These are phyloP conservation scores for Ammospiza maritima DNA, from an alignment of 2,797 vertebrate species.

Conservation along the genomic window DNA sequence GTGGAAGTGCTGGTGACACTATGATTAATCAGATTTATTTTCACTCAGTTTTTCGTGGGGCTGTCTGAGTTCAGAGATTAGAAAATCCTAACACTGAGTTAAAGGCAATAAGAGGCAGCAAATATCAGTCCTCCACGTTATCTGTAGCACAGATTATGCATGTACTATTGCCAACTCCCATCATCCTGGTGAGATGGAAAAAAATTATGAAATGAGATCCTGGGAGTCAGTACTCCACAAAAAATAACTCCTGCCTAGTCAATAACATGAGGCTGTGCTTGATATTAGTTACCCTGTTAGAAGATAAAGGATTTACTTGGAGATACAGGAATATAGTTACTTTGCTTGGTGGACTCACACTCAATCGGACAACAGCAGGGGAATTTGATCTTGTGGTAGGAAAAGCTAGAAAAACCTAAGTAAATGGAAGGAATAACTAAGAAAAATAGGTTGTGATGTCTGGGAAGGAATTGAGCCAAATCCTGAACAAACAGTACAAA, in stretches of 20 bases:
- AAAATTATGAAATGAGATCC: neutral
- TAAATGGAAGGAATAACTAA: neutral
- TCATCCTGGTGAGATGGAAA: neutral
- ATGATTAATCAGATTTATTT: neutral
- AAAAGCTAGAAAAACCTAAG: neutral
- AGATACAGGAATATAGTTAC: neutral
- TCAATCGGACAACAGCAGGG: fast-evolving
- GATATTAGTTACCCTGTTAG: neutral
- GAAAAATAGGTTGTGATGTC: neutral
- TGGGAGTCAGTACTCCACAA: neutral
- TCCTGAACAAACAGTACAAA: neutral
- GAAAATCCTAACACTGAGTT: neutral
- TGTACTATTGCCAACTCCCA: neutral
- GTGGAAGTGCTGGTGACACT: neutral
- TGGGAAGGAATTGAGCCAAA: neutral
- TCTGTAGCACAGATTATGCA: neutral
- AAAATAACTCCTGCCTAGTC: neutral
- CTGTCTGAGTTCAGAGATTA: neutral
- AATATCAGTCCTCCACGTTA: neutral
- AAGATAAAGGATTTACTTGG: neutral
- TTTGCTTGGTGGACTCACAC: neutral
- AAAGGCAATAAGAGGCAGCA: neutral
- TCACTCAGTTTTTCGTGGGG: neutral
- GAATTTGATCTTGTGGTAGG: neutral
- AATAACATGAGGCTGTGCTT: neutral